Percentiles rank a stretch among this genome's conserved stretches.
phyloP scores from a whole-genome alignment of 2,797 vertebrate genomes.

The Adelosebastes latens region DNA sequence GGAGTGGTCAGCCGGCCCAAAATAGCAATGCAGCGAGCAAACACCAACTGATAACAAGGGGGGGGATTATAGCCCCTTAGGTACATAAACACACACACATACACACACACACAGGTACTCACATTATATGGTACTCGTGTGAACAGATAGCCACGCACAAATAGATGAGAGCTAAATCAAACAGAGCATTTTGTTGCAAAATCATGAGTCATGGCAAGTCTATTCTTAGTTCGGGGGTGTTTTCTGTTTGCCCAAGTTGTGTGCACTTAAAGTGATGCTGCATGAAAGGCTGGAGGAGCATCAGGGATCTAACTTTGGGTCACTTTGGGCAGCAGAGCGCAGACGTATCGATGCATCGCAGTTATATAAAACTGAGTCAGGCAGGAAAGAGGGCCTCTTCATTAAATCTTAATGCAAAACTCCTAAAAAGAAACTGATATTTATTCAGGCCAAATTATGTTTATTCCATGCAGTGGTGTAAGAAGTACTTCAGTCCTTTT shows the following conservation, averaged over 20 bases:
- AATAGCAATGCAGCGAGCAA: conserved; percentile 78
- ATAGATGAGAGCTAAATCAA: conserved; percentile 57
- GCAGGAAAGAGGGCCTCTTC: background rate
- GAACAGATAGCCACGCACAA: conserved; percentile 26
- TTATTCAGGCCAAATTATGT: background rate
- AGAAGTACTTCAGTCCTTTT: too few species aligned
- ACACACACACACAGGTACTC: conserved; percentile 25
- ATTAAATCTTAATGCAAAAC: conserved; percentile 5
- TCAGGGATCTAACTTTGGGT: conserved; percentile 38
- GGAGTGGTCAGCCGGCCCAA: conserved; percentile 66
- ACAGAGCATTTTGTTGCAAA: conserved; percentile 76
- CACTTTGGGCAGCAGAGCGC: conserved; percentile 35
- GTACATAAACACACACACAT: conserved; percentile 40
- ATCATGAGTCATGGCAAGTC: conserved; percentile 79
- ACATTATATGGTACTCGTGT: conserved; percentile 30
- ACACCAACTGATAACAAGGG: conserved; percentile 56
- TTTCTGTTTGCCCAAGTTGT: conserved; percentile 68
- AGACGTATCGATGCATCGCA: conserved; percentile 14
- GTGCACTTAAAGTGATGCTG: conserved; percentile 68
- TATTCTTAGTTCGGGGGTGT: conserved; percentile 78
- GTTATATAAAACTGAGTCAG: conserved; percentile 31
- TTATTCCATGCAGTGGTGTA: background rate
- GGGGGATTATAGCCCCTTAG: conserved; percentile 49
- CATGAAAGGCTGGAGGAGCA: conserved; percentile 45
- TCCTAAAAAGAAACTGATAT: background rate